phyloP scores from a whole-genome alignment of 2,888 invertebrate genomes.

The Harmothoe impar region DNA sequence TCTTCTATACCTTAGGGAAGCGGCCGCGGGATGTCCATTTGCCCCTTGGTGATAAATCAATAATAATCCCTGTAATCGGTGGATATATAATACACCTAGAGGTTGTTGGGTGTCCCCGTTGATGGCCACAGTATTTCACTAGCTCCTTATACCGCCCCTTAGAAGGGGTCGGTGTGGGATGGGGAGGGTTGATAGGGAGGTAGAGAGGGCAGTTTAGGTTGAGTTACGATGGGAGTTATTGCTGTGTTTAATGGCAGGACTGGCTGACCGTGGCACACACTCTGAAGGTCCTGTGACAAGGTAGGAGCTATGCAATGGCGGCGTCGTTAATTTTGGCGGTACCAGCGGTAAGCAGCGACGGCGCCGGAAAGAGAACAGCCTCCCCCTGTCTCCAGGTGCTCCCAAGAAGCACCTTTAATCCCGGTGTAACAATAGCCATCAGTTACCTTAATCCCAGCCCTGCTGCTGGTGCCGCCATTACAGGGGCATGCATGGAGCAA shows the following conservation, averaged over 20 bases:
- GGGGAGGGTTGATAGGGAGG: too few relatives aligned
- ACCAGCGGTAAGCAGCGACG: not conserved
- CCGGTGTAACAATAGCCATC: not conserved
- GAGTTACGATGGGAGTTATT: not conserved
- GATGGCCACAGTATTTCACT: too few relatives aligned
- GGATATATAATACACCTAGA: too few relatives aligned
- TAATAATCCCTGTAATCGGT: too few relatives aligned
- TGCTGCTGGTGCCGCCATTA: not conserved
- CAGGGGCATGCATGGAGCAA: not conserved
- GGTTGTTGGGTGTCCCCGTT: too few relatives aligned
- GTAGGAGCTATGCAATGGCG: not conserved
- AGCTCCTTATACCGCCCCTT: too few relatives aligned
- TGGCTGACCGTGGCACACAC: not conserved
- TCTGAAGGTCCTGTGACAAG: not conserved
- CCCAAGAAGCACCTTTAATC: constrained; percentile 10
- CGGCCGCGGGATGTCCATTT: too few relatives aligned
- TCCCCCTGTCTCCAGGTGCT: not conserved
- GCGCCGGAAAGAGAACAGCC: not conserved
- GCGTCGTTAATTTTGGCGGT: not conserved
- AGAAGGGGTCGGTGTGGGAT: too few relatives aligned
- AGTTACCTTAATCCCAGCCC: not conserved
- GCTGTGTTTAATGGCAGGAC: not conserved
- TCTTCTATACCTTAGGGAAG: too few relatives aligned
- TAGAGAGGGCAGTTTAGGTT: too few relatives aligned
- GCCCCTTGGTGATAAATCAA: too few relatives aligned